These are phyloP conservation scores for Erebia aethiops DNA, from an alignment of 2,888 invertebrate species.

Conservation along the genomic window DNA sequence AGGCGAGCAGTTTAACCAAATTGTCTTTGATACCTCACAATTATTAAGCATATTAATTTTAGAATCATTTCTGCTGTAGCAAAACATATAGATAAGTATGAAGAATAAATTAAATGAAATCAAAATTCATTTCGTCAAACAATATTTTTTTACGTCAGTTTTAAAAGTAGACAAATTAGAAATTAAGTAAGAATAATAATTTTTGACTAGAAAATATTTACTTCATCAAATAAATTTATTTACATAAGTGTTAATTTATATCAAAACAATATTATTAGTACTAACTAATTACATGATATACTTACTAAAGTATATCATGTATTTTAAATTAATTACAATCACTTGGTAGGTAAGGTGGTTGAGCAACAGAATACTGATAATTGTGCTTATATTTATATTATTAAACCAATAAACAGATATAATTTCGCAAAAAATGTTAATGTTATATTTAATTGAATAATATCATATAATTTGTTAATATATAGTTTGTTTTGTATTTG, in stretches of 20 bases:
- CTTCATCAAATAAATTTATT: slow-evolving; percentile 21
- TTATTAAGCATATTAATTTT: no score
- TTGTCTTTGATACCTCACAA: no score
- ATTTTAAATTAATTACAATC: slow-evolving; percentile 27
- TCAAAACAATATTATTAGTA: neutral
- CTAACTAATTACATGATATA: no score
- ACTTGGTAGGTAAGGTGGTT: slow-evolving; percentile 32
- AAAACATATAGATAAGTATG: neutral
- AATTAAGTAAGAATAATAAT: slow-evolving; percentile 12
- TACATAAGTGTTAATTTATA: neutral
- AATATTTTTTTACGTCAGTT: neutral
- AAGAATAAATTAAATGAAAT: neutral
- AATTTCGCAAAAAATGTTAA: neutral
- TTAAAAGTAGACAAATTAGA: neutral
- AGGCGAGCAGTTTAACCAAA: no score
- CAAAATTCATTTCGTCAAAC: neutral
- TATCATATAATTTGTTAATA: neutral
- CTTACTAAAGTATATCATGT: neutral
- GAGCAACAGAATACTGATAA: slow-evolving; percentile 50
- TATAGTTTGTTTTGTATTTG: neutral
- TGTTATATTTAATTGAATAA: neutral
- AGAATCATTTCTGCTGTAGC: neutral
- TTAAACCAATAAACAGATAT: no score
- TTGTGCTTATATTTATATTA: neutral
- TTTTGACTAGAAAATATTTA: slow-evolving; percentile 35